Evolutionary conservation across 2,113 vertebrate species (phyloP), one percentile per base, ranked within the genome.

Genomic region (Campylomormyrus numenius): DNA sequence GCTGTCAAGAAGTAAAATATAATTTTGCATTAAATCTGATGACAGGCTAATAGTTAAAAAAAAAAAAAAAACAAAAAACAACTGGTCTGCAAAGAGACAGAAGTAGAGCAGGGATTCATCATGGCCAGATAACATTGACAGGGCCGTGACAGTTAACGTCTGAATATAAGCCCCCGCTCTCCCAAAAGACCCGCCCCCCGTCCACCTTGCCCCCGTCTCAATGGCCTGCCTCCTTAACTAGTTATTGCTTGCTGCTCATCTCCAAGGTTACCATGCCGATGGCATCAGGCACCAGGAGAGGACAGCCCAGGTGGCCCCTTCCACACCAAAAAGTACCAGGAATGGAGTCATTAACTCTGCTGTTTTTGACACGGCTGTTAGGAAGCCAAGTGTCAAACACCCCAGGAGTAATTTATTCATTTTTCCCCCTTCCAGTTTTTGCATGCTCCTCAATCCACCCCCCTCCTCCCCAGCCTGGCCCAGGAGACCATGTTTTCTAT

Each of bases 1-100:
- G 66, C 46, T 77, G 13, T 48, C 17, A 46, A n/a, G 27, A 66
- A 53, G 84, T 27, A 27, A 89, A 89, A 84, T 27, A 56, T 56
- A 89, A 89, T 84, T 56, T 35, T 58, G 50, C 17, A 5, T 46
- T 39, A 89, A 88, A 89, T 84, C 35, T 53, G n/a, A 89, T 80
- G 70, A 89, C 70, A 53, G 24, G 70, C 49, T 89, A 84, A 89
- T 84, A 24, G 11, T 84, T 53, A 42, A 49, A 27, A 70, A 48
- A 3, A 39, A 39, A 1, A 35, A 35, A 46, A 3, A 49, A 35
- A 35, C 27, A 3, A 49, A 74, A 19, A 15, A 66, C n/a, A 39
- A 24, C 10, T 50, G 31, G 45, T 46, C 70, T 74, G 27, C 31
- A 52, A 50, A 11, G 70, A 80, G 66, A 80, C 45, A 35, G 88